Evolutionary conservation across 2,797 vertebrate genomes (phyloP), one percentile per base, ranked within the genome.

Genomic region (Acanthis flammea): DNA sequence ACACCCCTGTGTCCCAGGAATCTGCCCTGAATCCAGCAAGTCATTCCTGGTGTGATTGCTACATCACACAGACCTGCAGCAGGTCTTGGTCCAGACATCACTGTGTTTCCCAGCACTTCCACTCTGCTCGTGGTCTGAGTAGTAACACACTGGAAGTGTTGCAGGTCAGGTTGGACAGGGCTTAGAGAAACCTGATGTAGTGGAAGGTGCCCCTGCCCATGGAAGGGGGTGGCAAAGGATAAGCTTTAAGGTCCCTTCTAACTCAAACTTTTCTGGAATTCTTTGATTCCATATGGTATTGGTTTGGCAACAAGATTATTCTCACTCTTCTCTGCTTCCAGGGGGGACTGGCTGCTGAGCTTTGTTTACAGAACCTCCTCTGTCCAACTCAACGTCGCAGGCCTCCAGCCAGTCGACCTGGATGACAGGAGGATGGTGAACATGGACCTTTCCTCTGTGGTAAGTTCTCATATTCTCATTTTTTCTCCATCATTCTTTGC

Each of bases 291-390:
- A 28, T 27, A 6, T 7, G 41, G 10, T 15, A 4, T 6, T 35
- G 18, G 7, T 58, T 66, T 35, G 53, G 21, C 42, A 62, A 27
- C 8, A 42, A 41, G 25, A 44, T 62, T 75, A 70, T 44, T 88
- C 48, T 30, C 2, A 0, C 17, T 71, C 23, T 31, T 47, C 57
- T 79, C 65, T 80, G 35, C 57, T 82, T 7, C n/a, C 96, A 99
- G 99, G 96, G 99, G 99, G 6, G 99, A 99, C 97, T 99, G 99
- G 99, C 98, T 99, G 68, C 98, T 99, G 96, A 96, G 99, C 28
- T 99, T 98, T 77, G 98, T 99, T 37, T 99, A 99, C 96, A 98
- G 99, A 90, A 98, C 99, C 24, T 99, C 99, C 17, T 98, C 99
- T 5, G 99, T 97, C 91, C 98, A 99, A 93, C 89, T 99, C 67